Percentiles rank a stretch among this genome's conserved stretches.
Evolutionary conservation across 2,888 invertebrate genomes (phyloP).

Genomic region (Congeria kusceri): DNA sequence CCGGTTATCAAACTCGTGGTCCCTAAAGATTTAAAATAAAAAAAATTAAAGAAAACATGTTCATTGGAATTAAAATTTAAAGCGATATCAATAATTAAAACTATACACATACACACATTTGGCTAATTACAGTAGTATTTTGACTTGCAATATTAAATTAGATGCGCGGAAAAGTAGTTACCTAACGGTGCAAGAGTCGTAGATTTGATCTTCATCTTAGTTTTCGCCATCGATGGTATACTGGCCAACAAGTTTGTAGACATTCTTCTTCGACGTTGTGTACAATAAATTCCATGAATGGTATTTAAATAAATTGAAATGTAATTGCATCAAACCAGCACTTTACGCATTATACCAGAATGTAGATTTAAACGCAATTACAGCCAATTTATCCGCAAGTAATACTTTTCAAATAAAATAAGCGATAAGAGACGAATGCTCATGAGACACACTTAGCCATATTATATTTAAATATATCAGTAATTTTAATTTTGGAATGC

Average conservation of each 20-base stretch:
- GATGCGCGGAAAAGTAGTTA: no score
- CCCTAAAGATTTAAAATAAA: neutral
- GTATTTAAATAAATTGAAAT: no score
- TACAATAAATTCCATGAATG: neutral
- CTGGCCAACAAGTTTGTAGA: neutral
- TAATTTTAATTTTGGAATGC: neutral
- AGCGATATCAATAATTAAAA: no score
- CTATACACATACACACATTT: no score
- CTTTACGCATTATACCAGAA: no score
- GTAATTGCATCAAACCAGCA: no score
- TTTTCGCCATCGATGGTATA: neutral
- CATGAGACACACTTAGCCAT: neutral
- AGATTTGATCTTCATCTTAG: neutral
- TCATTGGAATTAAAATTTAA: no score
- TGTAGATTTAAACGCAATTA: no score
- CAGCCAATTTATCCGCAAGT: no score
- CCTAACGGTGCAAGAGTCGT: neutral
- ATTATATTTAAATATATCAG: neutral
- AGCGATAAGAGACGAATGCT: neutral
- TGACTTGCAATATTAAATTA: no score
- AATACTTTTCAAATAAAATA: no score
- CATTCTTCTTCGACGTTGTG: neutral
- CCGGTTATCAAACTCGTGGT: slow-evolving; percentile 13
- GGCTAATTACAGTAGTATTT: no score
- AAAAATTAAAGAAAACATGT: neutral